Conservation (phyloP, 64 coral and sea anemone genomes). For the Orbicella faveolata region DNA sequence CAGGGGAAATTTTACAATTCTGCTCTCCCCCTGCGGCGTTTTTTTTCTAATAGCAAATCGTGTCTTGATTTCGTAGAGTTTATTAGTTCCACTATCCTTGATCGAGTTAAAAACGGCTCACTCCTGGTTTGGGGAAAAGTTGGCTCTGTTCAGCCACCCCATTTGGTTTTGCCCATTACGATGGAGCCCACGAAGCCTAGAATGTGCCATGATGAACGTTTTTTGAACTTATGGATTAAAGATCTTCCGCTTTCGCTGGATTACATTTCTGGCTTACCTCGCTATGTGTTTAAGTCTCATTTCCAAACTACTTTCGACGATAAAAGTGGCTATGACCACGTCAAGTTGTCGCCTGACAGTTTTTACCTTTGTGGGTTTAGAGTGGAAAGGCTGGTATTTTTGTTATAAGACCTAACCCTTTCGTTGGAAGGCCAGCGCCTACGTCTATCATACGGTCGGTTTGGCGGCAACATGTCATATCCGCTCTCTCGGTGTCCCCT, state of each 20-base stretch:
- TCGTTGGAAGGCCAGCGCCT: conserved; percentile 54
- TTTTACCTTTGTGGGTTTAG: neutral
- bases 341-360: neutral
- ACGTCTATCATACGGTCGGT: conserved; percentile 25
- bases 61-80: neutral
- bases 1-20: neutral
- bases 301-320: conserved; percentile 50
- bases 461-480: conserved; percentile 31
- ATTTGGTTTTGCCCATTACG: conserved; percentile 18
- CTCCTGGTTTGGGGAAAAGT: neutral
- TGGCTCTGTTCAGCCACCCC: neutral
- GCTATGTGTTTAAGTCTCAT: neutral
- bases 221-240: conserved; percentile 48
- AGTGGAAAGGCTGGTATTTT: conserved; percentile 38
- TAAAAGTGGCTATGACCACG: conserved; percentile 56
- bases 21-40: neutral
- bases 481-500: conserved; percentile 27
- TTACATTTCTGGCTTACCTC: conserved; percentile 33
- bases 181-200: neutral
- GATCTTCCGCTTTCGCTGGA: conserved; percentile 38
- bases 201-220: conserved; percentile 50
- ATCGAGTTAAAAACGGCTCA: neutral
- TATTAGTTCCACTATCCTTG: neutral
- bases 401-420: conserved; percentile 20
- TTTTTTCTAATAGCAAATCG: neutral